These are phyloP conservation scores for Dasypus novemcinctus DNA, from an alignment of 2,113 vertebrate species.

Conservation along the genomic window DNA sequence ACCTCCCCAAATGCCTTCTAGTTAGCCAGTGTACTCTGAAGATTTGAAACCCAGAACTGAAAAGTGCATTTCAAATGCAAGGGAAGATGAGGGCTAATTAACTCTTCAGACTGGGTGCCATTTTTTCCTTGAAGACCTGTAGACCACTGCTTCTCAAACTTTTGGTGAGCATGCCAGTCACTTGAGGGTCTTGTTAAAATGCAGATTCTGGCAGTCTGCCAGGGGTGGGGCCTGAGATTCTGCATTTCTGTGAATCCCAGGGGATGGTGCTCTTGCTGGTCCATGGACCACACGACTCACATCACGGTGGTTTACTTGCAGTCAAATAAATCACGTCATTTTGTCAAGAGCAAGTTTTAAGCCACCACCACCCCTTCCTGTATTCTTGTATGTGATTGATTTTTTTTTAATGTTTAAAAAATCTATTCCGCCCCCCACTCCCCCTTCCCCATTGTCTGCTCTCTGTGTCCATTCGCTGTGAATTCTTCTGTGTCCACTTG, in stretches of 20 bases:
- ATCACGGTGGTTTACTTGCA: not conserved
- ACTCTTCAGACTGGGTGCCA: not conserved
- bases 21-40: not conserved
- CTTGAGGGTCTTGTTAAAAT: not conserved
- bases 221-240: not conserved
- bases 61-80: not conserved
- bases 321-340: not conserved
- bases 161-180: too few species aligned
- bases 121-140: not conserved
- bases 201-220: not conserved
- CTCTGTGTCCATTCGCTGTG: too few species aligned
- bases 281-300: too few species aligned
- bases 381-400: too few species aligned
- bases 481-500: too few species aligned
- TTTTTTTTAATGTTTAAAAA: too few species aligned
- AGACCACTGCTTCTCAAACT: not conserved
- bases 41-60: not conserved
- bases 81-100: not conserved
- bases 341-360: too few species aligned
- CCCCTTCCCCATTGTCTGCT: too few species aligned
- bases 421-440: too few species aligned
- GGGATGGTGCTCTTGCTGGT: not conserved
- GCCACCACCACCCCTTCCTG: not conserved
- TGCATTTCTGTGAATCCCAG: not conserved
- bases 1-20: not conserved